Base-by-base conservation (phyloP, 2,797 vertebrate genomes). In the Pygocentrus nattereri region DNA sequence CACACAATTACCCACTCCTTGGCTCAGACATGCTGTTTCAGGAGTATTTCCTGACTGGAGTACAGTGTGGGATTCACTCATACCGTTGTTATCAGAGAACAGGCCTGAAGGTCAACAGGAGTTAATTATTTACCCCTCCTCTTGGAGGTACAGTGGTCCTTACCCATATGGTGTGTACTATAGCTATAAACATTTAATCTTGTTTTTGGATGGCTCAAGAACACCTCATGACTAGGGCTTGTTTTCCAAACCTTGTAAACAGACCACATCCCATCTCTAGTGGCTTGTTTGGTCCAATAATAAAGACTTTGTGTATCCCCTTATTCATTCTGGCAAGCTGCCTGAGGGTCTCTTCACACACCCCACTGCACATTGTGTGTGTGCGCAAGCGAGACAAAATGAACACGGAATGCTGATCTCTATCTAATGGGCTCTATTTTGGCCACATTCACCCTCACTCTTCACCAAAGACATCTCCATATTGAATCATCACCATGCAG, bases 271-370 rank as follows among this genome's bases (percentile, higher is more conserved):
- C 19, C 34, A 76, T 86, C 83, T 85, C 75, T 79, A 61, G 83
- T 69, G 81, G 81, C 67, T 79, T 83, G 71, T 81, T 77, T 83
- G 75, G 76, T 72, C 74, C 67, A 81, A 83, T 86, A 83, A 87
- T 86, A 86, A 86, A 86, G 78, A 77, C 67, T 80, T 71, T 79
- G 50, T 77, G 77, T 84, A 82, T 82, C 58, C 73, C 76, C 74
- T 78, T 85, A 83, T 84, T 85, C 79, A 80, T 73, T 76, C 74
- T 86, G 84, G 80, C 84, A 87, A 68, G 64, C 47, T 59, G 81
- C 86, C 86, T 81, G 58, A 69, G 86, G 86, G 79, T 82, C 78
- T 74, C 59, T 79, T 87, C 82, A 79, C 64, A 84, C 78, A 82
- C 77, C 69, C 84, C 70, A 76, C 62, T 82, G 61, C 85, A 72